phyloP scores from a whole-genome alignment of 1,140 invertebrate genomes.

The Scaptomyza montana region DNA sequence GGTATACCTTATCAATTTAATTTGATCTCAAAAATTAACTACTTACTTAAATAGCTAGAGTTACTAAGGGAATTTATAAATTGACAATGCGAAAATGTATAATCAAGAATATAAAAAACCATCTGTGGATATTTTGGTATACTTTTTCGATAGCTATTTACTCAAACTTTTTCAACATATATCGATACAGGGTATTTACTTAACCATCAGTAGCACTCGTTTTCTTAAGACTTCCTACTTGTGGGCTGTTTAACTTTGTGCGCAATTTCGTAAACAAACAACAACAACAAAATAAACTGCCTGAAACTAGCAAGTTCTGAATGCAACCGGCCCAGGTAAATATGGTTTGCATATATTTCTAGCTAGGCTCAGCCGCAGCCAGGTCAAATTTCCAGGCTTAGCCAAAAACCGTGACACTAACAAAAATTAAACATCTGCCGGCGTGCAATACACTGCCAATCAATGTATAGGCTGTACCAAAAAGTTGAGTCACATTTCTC shows the following conservation, averaged over 20 bases:
- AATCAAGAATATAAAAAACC: no score
- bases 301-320: slow-evolving; percentile 51
- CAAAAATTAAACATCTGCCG: slow-evolving; percentile 55
- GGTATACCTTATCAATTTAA: no score
- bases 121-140: no score
- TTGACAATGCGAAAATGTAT: no score
- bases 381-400: slow-evolving; percentile 37
- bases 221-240: neutral
- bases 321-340: slow-evolving; percentile 36
- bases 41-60: no score
- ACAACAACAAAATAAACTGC: slow-evolving; percentile 19
- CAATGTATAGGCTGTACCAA: slow-evolving; percentile 21
- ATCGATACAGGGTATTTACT: neutral
- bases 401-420: slow-evolving; percentile 4
- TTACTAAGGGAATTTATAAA: no score
- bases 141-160: no score
- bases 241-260: slow-evolving; percentile 6
- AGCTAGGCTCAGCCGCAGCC: slow-evolving; percentile 23
- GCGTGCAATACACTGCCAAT: slow-evolving; percentile 45
- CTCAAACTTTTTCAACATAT: neutral
- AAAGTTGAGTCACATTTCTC: slow-evolving; percentile 43
- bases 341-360: neutral
- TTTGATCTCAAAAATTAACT: no score
- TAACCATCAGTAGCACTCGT: neutral
- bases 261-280: slow-evolving; percentile 33